phyloP scores from a whole-genome alignment of 2,797 vertebrate genomes.

The Lateolabrax maculatus region DNA sequence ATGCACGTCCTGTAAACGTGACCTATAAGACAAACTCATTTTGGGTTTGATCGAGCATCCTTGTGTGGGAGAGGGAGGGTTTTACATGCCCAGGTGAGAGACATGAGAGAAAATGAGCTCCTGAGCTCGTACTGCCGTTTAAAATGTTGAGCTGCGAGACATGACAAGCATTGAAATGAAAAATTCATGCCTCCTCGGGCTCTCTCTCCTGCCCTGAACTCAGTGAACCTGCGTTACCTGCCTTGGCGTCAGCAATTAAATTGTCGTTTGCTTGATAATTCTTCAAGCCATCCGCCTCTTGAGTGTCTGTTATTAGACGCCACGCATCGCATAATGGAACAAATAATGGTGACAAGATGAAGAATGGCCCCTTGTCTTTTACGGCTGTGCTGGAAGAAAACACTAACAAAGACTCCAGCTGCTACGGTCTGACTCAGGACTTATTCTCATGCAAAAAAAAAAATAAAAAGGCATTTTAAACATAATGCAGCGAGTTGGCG shows the following conservation, averaged over 20 bases:
- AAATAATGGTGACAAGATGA: conserved; percentile 49
- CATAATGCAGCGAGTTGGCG: conserved; percentile 36
- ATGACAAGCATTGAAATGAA: conserved; percentile 26
- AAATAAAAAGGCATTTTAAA: conserved; percentile 50
- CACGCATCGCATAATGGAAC: conserved; percentile 21
- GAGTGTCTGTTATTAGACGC: conserved; percentile 36
- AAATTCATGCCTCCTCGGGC: conserved; percentile 10
- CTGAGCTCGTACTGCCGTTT: conserved; percentile 1
- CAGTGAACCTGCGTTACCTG: conserved; percentile 38
- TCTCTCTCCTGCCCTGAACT: conserved; percentile 32
- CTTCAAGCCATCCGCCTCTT: conserved; percentile 16
- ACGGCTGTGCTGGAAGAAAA: conserved; percentile 24
- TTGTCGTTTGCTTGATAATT: conserved; percentile 7
- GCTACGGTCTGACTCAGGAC: conserved; percentile 12
- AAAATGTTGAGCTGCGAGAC: conserved; percentile 11
- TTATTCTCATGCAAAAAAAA: conserved; percentile 52
- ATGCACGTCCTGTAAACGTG: conserved; percentile 11
- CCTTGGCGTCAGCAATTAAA: background rate
- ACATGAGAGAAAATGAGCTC: conserved; percentile 4
- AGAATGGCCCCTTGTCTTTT: conserved; percentile 53
- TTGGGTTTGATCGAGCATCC: background rate
- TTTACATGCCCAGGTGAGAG: conserved; percentile 16
- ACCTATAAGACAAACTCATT: conserved; percentile 23
- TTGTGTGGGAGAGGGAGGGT: background rate
- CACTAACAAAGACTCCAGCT: conserved; percentile 41